Conservation (phyloP, 2,888 invertebrate genomes). For the Helobdella robusta region DNA sequence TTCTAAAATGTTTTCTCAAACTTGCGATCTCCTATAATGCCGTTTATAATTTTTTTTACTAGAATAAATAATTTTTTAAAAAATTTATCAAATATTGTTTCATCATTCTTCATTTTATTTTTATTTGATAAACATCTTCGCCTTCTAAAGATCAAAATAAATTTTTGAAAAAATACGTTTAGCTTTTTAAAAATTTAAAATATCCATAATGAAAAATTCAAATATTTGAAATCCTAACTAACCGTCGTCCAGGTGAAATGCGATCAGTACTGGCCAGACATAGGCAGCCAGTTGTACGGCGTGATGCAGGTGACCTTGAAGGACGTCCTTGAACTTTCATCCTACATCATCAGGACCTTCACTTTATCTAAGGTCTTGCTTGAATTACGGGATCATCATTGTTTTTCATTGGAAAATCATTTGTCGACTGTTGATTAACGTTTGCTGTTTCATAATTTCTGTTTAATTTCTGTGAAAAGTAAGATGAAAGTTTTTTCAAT, state of each 20-base stretch:
- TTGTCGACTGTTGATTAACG: no score
- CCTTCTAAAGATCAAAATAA: not conserved
- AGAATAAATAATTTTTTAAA: no score
- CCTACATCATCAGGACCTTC: conserved; percentile 93
- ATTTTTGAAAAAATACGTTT: not conserved
- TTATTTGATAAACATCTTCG: not conserved
- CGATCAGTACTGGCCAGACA: conserved; percentile 79
- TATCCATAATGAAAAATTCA: not conserved
- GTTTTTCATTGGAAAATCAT: no score
- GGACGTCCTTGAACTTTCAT: conserved; percentile 90
- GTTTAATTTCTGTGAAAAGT: no score
- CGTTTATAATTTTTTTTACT: no score
- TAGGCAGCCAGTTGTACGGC: conserved; percentile 89
- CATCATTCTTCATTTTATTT: not conserved
- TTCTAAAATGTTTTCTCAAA: no score
- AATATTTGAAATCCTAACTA: not conserved
- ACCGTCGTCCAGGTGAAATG: conserved; percentile 57
- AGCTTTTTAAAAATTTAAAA: not conserved
- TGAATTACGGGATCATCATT: no score
- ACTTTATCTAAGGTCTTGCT: conserved; percentile 46
- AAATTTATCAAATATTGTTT: not conserved
- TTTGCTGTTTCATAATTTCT: no score
- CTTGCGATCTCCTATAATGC: no score
- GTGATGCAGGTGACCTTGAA: conserved; percentile 84
- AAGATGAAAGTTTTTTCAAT: no score